Conservation (phyloP, 2,113 vertebrate species). For the Brachirus orientalis region DNA sequence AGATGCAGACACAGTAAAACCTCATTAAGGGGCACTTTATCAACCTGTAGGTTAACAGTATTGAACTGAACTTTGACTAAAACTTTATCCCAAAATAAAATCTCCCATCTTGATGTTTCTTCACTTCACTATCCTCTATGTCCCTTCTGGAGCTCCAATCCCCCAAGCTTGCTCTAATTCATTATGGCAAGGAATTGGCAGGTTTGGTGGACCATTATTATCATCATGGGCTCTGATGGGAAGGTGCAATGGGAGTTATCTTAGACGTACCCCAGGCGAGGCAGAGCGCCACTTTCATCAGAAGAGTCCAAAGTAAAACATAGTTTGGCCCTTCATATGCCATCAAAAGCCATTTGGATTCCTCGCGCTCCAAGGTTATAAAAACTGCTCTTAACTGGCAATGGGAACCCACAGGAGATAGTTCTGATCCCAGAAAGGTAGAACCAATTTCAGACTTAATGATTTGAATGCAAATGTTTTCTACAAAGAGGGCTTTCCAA, state of each 20-base stretch:
- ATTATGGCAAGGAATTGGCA: constrained; percentile 41
- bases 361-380: constrained; percentile 65
- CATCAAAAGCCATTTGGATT: constrained; percentile 76
- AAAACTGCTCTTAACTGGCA: constrained; percentile 66
- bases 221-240: constrained; percentile 47
- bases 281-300: constrained; percentile 12
- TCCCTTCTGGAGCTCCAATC: constrained; percentile 11
- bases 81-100: constrained; percentile 17
- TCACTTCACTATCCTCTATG: constrained; percentile 6
- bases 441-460: constrained; percentile 82
- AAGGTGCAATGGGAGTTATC: constrained; percentile 39
- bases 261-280: constrained; percentile 26
- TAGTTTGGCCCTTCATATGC: constrained; percentile 37
- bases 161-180: constrained; percentile 18
- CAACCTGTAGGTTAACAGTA: constrained; percentile 27
- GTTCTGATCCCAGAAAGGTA: constrained; percentile 75
- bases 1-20: constrained; percentile 15
- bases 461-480: constrained; percentile 83
- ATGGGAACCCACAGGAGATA: constrained; percentile 74
- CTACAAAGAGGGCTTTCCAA: constrained; percentile 66
- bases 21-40: constrained; percentile 14
- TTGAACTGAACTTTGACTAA: constrained; percentile 16
- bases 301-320: constrained; percentile 49
- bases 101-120: constrained; percentile 14
- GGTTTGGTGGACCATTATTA: constrained; percentile 45